These are phyloP conservation scores for Micrasema longulum DNA, from an alignment of 1,140 invertebrate species.

Conservation along the genomic window DNA sequence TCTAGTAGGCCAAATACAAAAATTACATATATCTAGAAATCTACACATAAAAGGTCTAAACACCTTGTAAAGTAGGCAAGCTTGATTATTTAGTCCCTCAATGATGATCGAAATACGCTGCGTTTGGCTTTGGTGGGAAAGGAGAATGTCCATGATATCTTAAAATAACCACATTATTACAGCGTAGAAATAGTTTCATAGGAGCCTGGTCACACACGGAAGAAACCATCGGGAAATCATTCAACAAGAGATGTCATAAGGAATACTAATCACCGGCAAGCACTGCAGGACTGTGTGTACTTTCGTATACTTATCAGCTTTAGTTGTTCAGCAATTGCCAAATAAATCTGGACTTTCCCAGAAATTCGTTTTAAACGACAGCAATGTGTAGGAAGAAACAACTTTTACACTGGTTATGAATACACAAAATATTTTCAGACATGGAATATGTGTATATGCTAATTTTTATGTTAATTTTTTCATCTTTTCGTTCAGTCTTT, in stretches of 20 bases:
- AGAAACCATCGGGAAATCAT: not conserved
- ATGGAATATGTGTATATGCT: conserved; percentile 33
- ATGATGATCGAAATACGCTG: no score
- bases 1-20: no score
- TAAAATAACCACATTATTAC: not conserved
- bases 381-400: conserved; percentile 47
- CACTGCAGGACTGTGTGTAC: not conserved
- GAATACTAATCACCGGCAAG: no score
- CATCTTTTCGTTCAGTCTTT: conserved; percentile 19
- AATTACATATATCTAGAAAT: no score
- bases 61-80: no score
- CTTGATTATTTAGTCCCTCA: no score
- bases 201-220: not conserved
- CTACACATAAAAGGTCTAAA: no score
- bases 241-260: not conserved
- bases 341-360: conserved; percentile 41
- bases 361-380: conserved; percentile 39
- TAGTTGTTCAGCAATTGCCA: conserved; percentile 12
- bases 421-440: conserved; percentile 32
- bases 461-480: conserved; percentile 26
- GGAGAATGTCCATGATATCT: not conserved
- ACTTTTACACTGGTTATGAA: conserved; percentile 42
- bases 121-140: no score
- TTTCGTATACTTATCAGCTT: conserved; percentile 10
- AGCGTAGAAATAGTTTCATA: not conserved